Evolutionary conservation across 2,797 vertebrate species (phyloP).

Genomic region (Gorsachius magnificus): DNA sequence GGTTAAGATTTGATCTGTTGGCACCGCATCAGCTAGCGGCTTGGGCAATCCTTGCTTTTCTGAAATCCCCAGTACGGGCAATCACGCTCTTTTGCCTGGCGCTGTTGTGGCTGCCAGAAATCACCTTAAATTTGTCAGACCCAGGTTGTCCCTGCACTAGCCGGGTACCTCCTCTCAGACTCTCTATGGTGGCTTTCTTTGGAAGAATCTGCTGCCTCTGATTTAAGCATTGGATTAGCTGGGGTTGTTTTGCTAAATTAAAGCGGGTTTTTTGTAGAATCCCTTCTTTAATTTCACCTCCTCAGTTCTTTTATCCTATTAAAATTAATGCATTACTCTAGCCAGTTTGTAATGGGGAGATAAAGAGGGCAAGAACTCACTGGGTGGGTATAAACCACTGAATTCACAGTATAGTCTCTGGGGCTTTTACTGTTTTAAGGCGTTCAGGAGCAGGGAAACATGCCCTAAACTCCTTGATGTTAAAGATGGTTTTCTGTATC

Average conservation of each 20-base stretch:
- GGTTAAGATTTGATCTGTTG: background rate
- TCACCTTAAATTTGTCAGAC: background rate
- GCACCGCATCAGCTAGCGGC: rapidly evolving
- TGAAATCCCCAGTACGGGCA: rapidly evolving
- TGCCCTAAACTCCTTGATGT: background rate
- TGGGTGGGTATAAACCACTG: background rate
- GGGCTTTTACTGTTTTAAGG: background rate
- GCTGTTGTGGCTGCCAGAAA: background rate
- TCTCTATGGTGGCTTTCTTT: background rate
- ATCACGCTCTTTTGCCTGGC: background rate
- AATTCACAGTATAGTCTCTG: background rate
- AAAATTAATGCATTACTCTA: background rate
- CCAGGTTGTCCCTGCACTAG: background rate
- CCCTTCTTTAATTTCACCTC: background rate
- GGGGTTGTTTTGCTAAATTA: background rate
- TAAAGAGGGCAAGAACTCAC: background rate
- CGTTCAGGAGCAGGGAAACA: background rate
- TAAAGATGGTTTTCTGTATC: background rate
- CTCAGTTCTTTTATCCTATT: background rate
- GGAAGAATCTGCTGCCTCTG: background rate
- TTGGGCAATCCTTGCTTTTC: background rate
- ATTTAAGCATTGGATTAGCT: background rate
- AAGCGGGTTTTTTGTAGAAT: background rate
- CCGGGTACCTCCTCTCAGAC: background rate
- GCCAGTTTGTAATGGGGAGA: background rate